Conservation (phyloP, 2,888 invertebrate species). For the Drosophila greeni region DNA sequence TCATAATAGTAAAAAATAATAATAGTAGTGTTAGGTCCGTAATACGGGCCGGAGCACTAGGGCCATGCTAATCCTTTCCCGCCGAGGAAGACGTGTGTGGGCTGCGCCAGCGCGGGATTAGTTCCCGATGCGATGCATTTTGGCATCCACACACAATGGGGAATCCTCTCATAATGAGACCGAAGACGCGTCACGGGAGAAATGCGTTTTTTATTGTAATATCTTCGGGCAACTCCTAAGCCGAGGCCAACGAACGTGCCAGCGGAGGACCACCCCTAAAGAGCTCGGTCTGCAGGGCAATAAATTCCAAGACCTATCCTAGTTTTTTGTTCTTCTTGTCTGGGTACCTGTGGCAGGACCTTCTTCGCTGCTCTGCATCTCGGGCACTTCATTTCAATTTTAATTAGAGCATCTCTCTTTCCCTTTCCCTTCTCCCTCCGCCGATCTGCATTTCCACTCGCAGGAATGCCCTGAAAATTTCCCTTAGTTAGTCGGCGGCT, state of each 20-base stretch:
- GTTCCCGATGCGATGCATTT: conserved; percentile 47
- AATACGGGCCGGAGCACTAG: conserved; percentile 17
- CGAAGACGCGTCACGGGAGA: conserved; percentile 22
- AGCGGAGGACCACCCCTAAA: conserved; percentile 62
- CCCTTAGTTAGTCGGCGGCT: conserved; percentile 46
- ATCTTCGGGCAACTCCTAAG: conserved; percentile 33
- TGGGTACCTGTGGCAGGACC: conserved; percentile 51
- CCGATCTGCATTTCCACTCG: conserved; percentile 44
- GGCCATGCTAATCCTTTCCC: conserved; percentile 68
- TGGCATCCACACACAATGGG: conserved; percentile 46
- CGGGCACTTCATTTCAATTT: conserved; percentile 65
- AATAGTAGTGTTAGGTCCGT: conserved; percentile 25
- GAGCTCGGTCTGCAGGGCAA: too few relatives aligned
- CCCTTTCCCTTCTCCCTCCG: neutral
- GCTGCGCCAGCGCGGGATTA: conserved; percentile 69
- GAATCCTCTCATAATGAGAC: conserved; percentile 43
- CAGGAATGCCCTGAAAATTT: conserved; percentile 11
- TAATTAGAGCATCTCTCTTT: conserved; percentile 60
- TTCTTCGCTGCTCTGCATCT: conserved; percentile 52
- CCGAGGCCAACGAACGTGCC: conserved; percentile 64
- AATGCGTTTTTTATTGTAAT: conserved; percentile 70
- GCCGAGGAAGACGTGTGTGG: conserved; percentile 71
- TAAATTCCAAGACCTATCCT: conserved; percentile 17
- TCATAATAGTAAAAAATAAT: conserved; percentile 49
- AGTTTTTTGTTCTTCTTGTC: conserved; percentile 9